These are phyloP conservation scores for Pterois miles DNA, from an alignment of 2,797 vertebrate genomes.

Conservation along the genomic window DNA sequence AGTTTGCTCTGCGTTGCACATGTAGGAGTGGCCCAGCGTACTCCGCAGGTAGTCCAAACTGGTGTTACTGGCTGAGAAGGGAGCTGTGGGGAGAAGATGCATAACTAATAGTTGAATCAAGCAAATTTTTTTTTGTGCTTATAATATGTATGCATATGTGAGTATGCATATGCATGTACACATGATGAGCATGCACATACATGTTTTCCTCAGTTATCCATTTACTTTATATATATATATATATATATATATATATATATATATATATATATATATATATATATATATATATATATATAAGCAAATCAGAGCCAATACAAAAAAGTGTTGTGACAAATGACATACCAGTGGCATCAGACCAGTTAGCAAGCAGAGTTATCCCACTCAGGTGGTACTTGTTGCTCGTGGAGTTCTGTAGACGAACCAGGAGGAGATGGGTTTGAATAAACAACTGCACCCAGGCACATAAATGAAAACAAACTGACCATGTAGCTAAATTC, in stretches of 20 bases:
- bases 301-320: background rate
- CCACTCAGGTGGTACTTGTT: constrained; percentile 81
- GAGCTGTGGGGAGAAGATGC: constrained; percentile 55
- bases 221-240: no score
- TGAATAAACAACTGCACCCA: background rate
- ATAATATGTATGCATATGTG: no score
- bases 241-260: no score
- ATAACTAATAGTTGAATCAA: background rate
- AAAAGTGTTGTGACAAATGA: background rate
- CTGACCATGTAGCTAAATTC: background rate
- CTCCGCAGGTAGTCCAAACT: constrained; percentile 87
- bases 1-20: constrained; percentile 88
- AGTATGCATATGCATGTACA: no score
- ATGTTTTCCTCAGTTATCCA: no score
- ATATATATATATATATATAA: no score
- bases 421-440: background rate
- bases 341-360: constrained; percentile 77
- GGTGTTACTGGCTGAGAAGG: constrained; percentile 73
- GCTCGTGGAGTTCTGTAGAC: constrained; percentile 77
- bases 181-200: no score
- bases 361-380: constrained; percentile 66
- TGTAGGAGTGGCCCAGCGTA: constrained; percentile 90
- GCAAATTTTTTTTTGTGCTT: no score
- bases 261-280: no score
- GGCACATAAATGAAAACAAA: background rate